phyloP scores from a whole-genome alignment of 2,888 invertebrate genomes.

The Heliconius ismenius region DNA sequence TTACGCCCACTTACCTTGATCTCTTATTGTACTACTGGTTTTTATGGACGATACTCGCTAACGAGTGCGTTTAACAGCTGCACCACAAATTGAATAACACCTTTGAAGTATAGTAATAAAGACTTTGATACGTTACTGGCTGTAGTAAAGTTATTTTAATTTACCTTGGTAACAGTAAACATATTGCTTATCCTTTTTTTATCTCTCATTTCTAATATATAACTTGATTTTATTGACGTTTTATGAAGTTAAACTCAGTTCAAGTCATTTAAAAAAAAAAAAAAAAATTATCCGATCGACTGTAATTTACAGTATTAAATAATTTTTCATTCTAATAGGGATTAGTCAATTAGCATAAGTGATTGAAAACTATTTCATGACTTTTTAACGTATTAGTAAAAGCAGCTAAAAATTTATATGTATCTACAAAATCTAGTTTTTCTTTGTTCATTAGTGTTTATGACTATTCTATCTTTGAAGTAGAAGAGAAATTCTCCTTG shows the following conservation, averaged over 20 bases:
- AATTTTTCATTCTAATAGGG: constrained; percentile 39
- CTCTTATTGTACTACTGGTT: constrained; percentile 35
- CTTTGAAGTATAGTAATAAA: constrained; percentile 20
- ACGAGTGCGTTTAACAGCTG: constrained; percentile 10
- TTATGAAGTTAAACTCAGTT: constrained; percentile 54
- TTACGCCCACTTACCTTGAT: constrained; percentile 65
- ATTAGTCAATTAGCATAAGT: too few species aligned
- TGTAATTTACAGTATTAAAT: constrained; percentile 51
- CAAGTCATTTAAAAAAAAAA: constrained; percentile 46
- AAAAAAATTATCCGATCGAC: constrained; percentile 45
- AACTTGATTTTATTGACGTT: constrained; percentile 49
- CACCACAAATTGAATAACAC: constrained; percentile 19
- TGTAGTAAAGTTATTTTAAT: constrained; percentile 18
- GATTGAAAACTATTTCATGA: too few species aligned
- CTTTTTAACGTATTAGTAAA: too few species aligned
- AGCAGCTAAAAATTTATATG: too few species aligned
- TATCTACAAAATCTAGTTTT: too few species aligned
- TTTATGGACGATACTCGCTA: constrained; percentile 25
- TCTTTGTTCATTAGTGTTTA: too few species aligned
- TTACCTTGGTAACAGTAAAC: constrained; percentile 6
- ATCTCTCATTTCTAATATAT: constrained; percentile 58
- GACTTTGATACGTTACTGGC: constrained; percentile 5
- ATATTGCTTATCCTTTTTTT: constrained; percentile 57
- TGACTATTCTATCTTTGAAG: too few species aligned
- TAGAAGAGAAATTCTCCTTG: too few species aligned